Conservation (phyloP, 2,797 vertebrate species). For the Centropyge bicolor region DNA sequence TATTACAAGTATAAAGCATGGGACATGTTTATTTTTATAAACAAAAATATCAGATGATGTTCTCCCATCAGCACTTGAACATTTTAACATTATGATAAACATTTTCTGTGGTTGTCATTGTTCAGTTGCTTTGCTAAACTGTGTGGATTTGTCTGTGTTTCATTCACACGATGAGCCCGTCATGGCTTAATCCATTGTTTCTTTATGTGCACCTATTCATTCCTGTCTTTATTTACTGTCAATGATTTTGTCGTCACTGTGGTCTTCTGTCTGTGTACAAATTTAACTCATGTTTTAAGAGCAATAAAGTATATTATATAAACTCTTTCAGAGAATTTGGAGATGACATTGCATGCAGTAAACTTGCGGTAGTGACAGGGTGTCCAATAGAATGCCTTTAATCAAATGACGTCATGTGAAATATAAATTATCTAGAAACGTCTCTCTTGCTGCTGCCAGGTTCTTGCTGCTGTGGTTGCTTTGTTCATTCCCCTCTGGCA, state of each 20-base stretch:
- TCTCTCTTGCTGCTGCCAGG: neutral
- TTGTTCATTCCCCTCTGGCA: slow-evolving; percentile 32
- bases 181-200: slow-evolving; percentile 75
- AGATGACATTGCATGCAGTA: slow-evolving; percentile 69
- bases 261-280: slow-evolving; percentile 87
- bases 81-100: slow-evolving; percentile 68
- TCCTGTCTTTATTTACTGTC: slow-evolving; percentile 83
- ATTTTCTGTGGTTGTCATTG: slow-evolving; percentile 78
- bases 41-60: slow-evolving; percentile 73
- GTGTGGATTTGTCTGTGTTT: slow-evolving; percentile 78
- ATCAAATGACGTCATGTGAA: slow-evolving; percentile 20
- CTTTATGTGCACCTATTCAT: slow-evolving; percentile 76
- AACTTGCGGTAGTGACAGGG: slow-evolving; percentile 29
- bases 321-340: slow-evolving; percentile 74
- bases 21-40: slow-evolving; percentile 90
- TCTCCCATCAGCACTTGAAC: slow-evolving; percentile 72
- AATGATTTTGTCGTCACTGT: slow-evolving; percentile 85
- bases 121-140: slow-evolving; percentile 78
- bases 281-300: slow-evolving; percentile 87
- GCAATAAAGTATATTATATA: slow-evolving; percentile 88
- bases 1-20: slow-evolving; percentile 86
- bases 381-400: slow-evolving; percentile 18
- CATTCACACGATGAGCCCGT: slow-evolving; percentile 73
- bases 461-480: slow-evolving; percentile 22
- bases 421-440: neutral